Evolutionary conservation across 2,113 vertebrate genomes (phyloP), one percentile per base, ranked within the genome.

Genomic region (Empidonax alnorum): DNA sequence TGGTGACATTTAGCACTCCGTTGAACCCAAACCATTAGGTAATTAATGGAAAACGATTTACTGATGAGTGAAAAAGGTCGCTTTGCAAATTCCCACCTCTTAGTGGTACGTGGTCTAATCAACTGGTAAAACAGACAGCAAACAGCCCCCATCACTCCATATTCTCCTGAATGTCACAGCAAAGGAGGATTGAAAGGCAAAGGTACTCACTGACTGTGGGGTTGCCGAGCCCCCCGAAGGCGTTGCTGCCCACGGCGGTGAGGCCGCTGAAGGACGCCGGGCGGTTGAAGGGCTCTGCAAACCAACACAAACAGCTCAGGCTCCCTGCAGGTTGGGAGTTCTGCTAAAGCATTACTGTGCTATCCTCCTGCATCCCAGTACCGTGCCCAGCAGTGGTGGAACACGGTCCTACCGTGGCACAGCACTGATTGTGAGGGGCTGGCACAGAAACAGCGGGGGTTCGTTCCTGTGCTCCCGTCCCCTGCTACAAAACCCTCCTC

Each of bases 171-270:
- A 49, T 46, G n/a, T 30, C 55, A 44, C 42, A 35, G 79, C 63
- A 28, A 79, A 74, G 7, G 22, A 67, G 50, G 94, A 66, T 24
- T 65, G 33, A 33, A 52, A 95, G 88, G 84, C 67, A 37, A 92
- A 76, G 96, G 93, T 98, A 99, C 99, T 99, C 98, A 99, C 99
- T 99, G 97, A 99, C 98, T 98, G 99, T 98, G 63, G 99, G 99
- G 97, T 99, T 99, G 83, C 99, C 99, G 66, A 99, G 98, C 90
- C 99, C 99, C 85, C 99, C 99, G 58, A 99, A 99, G 96, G 99
- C 99, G 41, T 99, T 99, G 79, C 99, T 98, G 79, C 99, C 99
- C 90, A 99, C 98, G 7, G 99, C 97, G 13, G 98, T 99, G 31
- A 99, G 98, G 68, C 99, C 98, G 20, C 98, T 98, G 97, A 99